These are phyloP conservation scores for Loriculus beryllinus DNA, from an alignment of 2,797 vertebrate genomes.

Conservation along the genomic window DNA sequence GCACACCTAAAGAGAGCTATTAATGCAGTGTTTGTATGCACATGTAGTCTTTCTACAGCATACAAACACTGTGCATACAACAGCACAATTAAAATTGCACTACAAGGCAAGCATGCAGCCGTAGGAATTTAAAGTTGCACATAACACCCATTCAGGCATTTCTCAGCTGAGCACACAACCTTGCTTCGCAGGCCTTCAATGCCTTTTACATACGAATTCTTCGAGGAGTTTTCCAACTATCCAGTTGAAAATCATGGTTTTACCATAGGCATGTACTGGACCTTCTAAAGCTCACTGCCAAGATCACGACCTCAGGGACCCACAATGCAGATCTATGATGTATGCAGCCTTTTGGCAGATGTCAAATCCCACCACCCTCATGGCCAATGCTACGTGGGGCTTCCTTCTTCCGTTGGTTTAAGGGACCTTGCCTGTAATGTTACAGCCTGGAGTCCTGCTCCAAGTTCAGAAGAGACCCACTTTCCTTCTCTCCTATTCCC, in stretches of 20 bases:
- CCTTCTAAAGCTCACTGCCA: background rate
- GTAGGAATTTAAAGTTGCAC: background rate
- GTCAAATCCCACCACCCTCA: background rate
- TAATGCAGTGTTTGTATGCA: background rate
- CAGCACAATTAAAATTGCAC: background rate
- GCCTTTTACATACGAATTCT: background rate
- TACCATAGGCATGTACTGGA: rapidly evolving
- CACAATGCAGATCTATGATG: background rate
- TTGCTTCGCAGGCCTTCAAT: background rate
- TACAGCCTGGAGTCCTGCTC: background rate
- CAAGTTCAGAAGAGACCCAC: background rate
- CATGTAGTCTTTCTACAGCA: background rate
- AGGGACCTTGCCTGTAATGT: background rate
- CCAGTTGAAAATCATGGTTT: background rate
- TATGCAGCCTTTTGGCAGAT: background rate
- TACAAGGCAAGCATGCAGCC: background rate
- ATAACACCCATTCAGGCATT: background rate
- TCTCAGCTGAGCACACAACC: background rate
- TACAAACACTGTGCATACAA: background rate
- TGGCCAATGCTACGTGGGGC: rapidly evolving
- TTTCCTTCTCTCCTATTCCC: background rate
- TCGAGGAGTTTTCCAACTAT: background rate
- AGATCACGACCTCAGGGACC: rapidly evolving
- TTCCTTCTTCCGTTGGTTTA: background rate
- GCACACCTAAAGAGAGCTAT: background rate